A percentile compares a stretch with the other conserved stretches of the same genome.
phyloP scores from a whole-genome alignment of 2,888 invertebrate species.

The Lepeophtheirus nordmannii region DNA sequence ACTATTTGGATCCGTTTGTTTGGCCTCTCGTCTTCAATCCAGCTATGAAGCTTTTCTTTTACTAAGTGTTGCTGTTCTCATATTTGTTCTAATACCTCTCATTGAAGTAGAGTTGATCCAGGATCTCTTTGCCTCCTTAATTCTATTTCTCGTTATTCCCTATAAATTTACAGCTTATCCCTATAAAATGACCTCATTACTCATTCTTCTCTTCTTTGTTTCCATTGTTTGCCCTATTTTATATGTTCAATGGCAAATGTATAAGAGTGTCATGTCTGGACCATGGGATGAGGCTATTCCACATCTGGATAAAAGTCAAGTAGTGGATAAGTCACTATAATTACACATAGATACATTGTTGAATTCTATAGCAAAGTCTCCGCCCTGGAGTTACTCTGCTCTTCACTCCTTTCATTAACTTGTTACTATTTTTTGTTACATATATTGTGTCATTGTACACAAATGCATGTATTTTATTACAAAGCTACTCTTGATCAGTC shows the following conservation, averaged over 20 bases:
- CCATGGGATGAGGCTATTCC: slow-evolving; percentile 88
- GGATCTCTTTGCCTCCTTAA: slow-evolving; percentile 1
- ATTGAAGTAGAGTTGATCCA: slow-evolving; percentile 42
- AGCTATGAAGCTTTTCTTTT: slow-evolving; percentile 74
- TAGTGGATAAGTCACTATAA: too few species aligned
- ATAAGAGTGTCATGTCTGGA: slow-evolving; percentile 82
- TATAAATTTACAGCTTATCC: neutral
- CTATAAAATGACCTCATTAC: neutral
- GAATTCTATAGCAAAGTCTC: too few species aligned
- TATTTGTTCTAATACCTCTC: slow-evolving; percentile 75
- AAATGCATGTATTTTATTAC: too few species aligned
- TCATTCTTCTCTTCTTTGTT: slow-evolving; percentile 40
- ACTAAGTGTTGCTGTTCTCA: slow-evolving; percentile 68
- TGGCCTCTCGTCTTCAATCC: slow-evolving; percentile 73
- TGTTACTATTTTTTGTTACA: too few species aligned
- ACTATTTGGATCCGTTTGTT: slow-evolving; percentile 80
- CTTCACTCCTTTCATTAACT: too few species aligned
- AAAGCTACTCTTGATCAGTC: too few species aligned
- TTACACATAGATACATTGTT: too few species aligned
- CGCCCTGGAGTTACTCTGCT: too few species aligned
- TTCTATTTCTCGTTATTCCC: neutral
- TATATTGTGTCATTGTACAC: too few species aligned
- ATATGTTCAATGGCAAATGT: slow-evolving; percentile 58
- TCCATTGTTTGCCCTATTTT: slow-evolving; percentile 55
- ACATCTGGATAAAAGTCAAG: neutral